Evolutionary conservation across 2,888 invertebrate genomes (phyloP).

Genomic region (Beris morrisii): DNA sequence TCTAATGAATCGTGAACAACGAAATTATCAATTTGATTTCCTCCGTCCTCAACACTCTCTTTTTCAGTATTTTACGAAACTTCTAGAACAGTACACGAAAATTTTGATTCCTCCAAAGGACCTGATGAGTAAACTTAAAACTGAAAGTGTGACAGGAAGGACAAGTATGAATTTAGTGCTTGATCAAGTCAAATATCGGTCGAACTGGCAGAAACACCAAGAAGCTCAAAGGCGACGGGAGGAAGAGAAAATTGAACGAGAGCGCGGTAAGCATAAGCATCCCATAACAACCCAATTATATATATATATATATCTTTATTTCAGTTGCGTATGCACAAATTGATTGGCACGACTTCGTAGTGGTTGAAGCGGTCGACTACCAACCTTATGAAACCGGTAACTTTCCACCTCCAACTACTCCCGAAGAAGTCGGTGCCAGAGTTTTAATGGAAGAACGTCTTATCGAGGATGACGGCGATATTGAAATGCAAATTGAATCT

Average conservation of each 20-base stretch:
- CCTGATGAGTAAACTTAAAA: constrained; percentile 73
- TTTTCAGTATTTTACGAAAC: constrained; percentile 97
- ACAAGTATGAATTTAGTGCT: constrained; percentile 62
- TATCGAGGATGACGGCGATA: constrained; percentile 76
- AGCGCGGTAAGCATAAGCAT: constrained; percentile 64
- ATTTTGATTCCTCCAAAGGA: constrained; percentile 95
- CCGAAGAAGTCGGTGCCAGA: constrained; percentile 94
- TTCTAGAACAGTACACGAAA: constrained; percentile 98
- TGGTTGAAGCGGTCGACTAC: constrained; percentile 99
- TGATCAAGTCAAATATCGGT: constrained; percentile 90
- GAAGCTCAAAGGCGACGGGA: constrained; percentile 90
- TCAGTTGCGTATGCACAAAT: constrained; percentile 92
- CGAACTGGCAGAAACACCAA: constrained; percentile 96
- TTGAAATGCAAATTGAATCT: constrained; percentile 89
- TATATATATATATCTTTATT: neutral
- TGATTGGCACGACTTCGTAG: constrained; percentile 99
- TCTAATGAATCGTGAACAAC: constrained; percentile 96
- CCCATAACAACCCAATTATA: no score
- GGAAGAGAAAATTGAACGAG: constrained; percentile 93
- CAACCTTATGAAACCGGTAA: constrained; percentile 94
- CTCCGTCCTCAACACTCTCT: constrained; percentile 96
- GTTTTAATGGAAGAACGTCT: constrained; percentile 85
- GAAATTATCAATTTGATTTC: constrained; percentile 99
- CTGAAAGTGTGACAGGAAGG: constrained; percentile 71
- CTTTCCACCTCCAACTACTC: constrained; percentile 96